Base-by-base conservation (phyloP, 2,888 invertebrate species). In the Noctuana brunneofusca region DNA sequence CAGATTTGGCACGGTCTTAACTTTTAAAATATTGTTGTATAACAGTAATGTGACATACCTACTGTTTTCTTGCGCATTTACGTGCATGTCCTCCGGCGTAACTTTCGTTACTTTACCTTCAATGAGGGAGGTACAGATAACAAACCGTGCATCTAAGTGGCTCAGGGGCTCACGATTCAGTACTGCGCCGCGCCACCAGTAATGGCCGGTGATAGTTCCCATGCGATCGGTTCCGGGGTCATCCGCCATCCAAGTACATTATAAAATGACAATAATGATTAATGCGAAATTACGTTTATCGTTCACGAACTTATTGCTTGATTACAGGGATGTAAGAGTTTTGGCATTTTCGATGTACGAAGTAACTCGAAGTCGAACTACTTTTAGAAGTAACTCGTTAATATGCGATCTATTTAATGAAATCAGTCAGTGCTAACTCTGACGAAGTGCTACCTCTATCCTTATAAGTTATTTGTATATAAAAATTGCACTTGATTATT, bases 201-300 rank as follows among this genome's bases (percentile, higher is more conserved):
- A 69, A 65, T 68, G 56, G 62, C 65, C 67, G 73, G 75, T 78
- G 75, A 77, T 74, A 74, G 74, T 69, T 68, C 68, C 66, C 67
- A 66, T 65, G 63, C 63, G 64, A 64, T 66, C 66, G 64, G 73
- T 79, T 80, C 80, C 80, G 79, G 80, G 82, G 78, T 81, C 79
- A 71, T 65, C 69, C 69, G 68, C 69, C 66, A 66, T 67, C 69
- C 71, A 72, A 64, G 67, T 68, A 69, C 73, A 74, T 63, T 63
- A 38, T 55, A 52, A 62, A 50, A 56, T 56, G 63, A 63, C 63
- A 63, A 32, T 62, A 62, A 55, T 55, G 50, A 63, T 56, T 49
- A 43, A 62, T 62, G 49, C 30, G 38, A 55, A 38, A 41, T 50
- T 56, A 43, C 49, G 41, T 41, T 41, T 60, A 46, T 46, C 35